Conservation (phyloP, 2,113 vertebrate genomes). For the Sapayoa aenigma region DNA sequence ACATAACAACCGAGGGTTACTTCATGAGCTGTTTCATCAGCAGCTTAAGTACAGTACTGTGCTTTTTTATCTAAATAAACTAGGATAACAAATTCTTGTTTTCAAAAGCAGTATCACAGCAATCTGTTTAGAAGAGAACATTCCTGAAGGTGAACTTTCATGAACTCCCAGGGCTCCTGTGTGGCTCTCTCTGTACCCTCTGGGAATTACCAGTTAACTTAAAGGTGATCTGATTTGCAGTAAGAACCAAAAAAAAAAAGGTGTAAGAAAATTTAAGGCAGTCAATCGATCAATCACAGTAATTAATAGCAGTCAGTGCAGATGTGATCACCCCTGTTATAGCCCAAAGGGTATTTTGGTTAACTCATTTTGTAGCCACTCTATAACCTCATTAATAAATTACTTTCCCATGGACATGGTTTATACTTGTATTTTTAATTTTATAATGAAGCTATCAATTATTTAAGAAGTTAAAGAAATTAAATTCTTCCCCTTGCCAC, state of each 20-base stretch:
- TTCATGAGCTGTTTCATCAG: neutral
- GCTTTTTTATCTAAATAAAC: neutral
- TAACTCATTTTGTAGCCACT: neutral
- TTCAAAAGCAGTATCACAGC: neutral
- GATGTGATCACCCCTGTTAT: neutral
- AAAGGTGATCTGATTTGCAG: neutral
- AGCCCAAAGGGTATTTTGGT: neutral
- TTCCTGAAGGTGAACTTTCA: neutral
- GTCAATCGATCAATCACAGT: neutral
- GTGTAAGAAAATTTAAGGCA: neutral
- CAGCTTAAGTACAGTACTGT: neutral
- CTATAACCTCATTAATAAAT: neutral
- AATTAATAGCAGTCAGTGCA: neutral
- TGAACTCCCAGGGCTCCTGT: neutral
- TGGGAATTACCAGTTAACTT: neutral
- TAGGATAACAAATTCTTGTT: neutral
- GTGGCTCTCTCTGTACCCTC: neutral
- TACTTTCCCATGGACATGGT: neutral
- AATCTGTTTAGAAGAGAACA: neutral
- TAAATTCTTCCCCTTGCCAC: neutral
- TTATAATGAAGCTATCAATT: neutral
- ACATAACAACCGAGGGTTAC: neutral
- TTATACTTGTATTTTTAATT: constrained; percentile 16
- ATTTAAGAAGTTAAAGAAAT: neutral
- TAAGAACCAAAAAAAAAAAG: neutral